A percentile compares a stretch with the other conserved stretches of the same genome.
These are phyloP conservation scores for Cheirogaleus major DNA, from an alignment of 2,797 vertebrate genomes.

Conservation along the genomic window DNA sequence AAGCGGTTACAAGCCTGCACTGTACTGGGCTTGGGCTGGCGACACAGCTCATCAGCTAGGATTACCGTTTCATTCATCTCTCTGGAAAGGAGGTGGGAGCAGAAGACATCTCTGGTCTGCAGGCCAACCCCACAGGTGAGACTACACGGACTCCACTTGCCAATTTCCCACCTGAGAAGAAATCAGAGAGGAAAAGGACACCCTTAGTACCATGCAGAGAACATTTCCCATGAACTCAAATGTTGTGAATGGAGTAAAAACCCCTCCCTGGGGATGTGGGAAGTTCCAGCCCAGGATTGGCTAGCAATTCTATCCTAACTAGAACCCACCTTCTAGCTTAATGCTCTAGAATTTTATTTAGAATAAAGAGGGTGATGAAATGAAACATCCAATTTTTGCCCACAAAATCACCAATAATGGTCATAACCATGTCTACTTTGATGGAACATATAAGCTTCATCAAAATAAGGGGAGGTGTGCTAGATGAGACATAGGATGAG, in stretches of 20 bases:
- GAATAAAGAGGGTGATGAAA: conserved; percentile 25
- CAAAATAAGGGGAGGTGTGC: not conserved
- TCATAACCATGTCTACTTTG: not conserved
- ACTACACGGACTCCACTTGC: conserved; percentile 94
- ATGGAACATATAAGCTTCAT: not conserved
- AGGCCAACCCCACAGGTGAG: conserved; percentile 96
- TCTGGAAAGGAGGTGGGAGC: conserved; percentile 89
- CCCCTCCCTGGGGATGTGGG: not conserved
- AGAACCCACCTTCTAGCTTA: not conserved
- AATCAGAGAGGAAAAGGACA: conserved; percentile 57
- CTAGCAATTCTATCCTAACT: not conserved
- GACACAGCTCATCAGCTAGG: conserved; percentile 91
- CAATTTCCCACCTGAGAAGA: conserved; percentile 93
- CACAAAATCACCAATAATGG: not conserved
- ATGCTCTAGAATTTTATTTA: not conserved
- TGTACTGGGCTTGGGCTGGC: conserved; percentile 89
- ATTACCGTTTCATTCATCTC: conserved; percentile 89
- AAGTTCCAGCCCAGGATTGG: not conserved
- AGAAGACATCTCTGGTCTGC: conserved; percentile 92
- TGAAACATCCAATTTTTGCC: not conserved
- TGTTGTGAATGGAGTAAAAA: not conserved
- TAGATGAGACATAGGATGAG: not conserved
- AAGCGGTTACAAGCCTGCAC: conserved; percentile 97
- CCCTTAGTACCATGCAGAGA: conserved; percentile 38
- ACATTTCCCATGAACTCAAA: not conserved